Base-by-base conservation (phyloP, 2,888 invertebrate species). In the Tachystola acroxantha region DNA sequence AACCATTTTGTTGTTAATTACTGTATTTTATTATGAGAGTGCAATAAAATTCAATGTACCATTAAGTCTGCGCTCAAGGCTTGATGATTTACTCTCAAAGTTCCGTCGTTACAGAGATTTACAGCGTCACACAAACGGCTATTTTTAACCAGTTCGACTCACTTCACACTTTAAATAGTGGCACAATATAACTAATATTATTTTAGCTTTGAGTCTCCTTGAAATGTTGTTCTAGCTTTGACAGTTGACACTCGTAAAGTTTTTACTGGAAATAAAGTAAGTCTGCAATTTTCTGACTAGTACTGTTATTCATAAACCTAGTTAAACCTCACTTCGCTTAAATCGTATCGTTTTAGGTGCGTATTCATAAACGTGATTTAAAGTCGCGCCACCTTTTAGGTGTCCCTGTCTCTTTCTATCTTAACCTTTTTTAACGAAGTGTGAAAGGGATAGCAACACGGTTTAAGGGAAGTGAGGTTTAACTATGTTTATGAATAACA, bases 151-250 rank as follows among this genome's bases (percentile, higher is more conserved):
- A 46, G 71, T 73, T 72, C 72, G 66, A 67, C 71, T 79, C 77
- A 74, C 76, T 76, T 74, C 75, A 64, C 79, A 69, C 67, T 76
- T 75, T 81, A 82, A 79, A 80, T 84, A 84, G 79, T 70, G 60
- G 60, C 59, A 70, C 73, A 81, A 77, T 76, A 75, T 72, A 72
- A 76, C 70, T 71, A 68, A 74, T 74, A 66, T 73, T 72, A 69
- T 70, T 71, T 69, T 58, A 67, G 66, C 62, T 64, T 56, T 58
- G 63, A 69, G 57, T 62, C 61, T 62, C 69, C 69, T 69, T 71
- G 68, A 72, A 69, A 71, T 73, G 67, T 63, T 59, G 61, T 52
- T 61, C 55, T 59, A 57, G 54, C 60, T 61, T 56, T 53, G 51
- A 46, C 45, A 33, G 50, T 47, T 39, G 53, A 48, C 50, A 43